These are phyloP conservation scores for Petrophora chlorosata DNA, from an alignment of 2,888 invertebrate genomes.

Conservation along the genomic window DNA sequence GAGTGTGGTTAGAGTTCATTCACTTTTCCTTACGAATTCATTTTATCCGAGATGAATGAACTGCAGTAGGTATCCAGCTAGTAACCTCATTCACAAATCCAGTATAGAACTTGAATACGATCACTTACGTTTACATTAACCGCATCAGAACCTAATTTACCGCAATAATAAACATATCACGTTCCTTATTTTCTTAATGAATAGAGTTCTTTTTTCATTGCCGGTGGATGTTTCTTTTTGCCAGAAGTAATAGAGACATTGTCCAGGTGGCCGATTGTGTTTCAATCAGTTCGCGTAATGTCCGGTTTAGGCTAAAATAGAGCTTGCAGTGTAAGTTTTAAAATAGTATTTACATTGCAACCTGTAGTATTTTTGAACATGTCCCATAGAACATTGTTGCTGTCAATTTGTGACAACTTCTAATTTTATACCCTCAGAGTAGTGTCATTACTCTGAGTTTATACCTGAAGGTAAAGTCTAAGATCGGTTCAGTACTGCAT, in stretches of 20 bases:
- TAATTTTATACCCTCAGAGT: no score
- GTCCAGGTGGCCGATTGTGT: slow-evolving; percentile 10
- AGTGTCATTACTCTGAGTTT: no score
- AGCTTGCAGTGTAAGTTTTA: background rate
- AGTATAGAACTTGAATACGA: background rate
- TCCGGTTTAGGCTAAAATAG: background rate
- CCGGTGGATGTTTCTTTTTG: background rate
- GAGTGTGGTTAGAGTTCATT: no score
- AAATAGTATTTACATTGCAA: no score
- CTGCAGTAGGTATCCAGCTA: background rate
- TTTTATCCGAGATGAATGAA: slow-evolving; percentile 14
- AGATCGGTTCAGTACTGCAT: no score
- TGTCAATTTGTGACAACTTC: no score
- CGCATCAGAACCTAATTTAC: slow-evolving; percentile 10
- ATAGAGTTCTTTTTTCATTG: slow-evolving; percentile 4
- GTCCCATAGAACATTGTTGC: no score
- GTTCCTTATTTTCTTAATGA: background rate
- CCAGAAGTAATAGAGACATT: slow-evolving; percentile 9
- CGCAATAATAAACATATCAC: slow-evolving; percentile 13
- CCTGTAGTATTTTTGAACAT: no score
- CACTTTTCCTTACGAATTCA: background rate
- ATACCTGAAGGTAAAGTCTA: no score
- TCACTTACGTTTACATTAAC: slow-evolving; percentile 2
- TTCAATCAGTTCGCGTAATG: slow-evolving; percentile 6
- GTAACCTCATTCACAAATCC: slow-evolving; percentile 14